Conservation (phyloP, 2,888 invertebrate genomes). For the Ceraclea dissimilis region DNA sequence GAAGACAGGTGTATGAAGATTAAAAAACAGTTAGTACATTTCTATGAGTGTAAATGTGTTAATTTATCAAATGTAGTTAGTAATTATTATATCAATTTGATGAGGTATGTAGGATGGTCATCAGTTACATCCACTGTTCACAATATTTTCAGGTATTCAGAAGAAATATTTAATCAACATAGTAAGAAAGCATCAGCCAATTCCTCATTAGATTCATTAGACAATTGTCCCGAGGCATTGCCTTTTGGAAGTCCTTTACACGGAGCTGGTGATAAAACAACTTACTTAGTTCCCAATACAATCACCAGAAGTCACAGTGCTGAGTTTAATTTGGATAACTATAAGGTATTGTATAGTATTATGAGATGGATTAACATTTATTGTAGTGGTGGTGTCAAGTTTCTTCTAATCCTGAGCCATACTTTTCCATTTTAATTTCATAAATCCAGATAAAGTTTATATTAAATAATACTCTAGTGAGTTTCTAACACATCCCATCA, state of each 20-base stretch:
- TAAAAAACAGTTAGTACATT: conserved; percentile 58
- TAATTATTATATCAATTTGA: background rate
- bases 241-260: conserved; percentile 25
- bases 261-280: conserved; percentile 13
- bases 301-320: conserved; percentile 22
- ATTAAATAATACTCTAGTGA: no score
- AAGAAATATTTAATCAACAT: conserved; percentile 60
- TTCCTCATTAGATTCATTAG: conserved; percentile 30
- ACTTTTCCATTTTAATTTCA: background rate
- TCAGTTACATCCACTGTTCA: background rate
- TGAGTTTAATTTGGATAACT: conserved; percentile 17
- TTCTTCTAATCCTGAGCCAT: no score
- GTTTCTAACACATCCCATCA: no score
- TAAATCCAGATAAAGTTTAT: no score
- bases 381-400: no score
- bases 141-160: conserved; percentile 47
- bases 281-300: conserved; percentile 5
- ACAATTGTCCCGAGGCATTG: conserved; percentile 34
- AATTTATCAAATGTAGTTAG: background rate
- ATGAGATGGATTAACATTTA: no score
- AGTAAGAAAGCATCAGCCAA: conserved; percentile 51
- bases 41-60: background rate
- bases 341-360: conserved; percentile 3
- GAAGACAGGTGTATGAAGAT: conserved; percentile 73
- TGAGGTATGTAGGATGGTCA: no score